phyloP scores from a whole-genome alignment of 2,113 vertebrate genomes.

The Malaclemys terrapin region DNA sequence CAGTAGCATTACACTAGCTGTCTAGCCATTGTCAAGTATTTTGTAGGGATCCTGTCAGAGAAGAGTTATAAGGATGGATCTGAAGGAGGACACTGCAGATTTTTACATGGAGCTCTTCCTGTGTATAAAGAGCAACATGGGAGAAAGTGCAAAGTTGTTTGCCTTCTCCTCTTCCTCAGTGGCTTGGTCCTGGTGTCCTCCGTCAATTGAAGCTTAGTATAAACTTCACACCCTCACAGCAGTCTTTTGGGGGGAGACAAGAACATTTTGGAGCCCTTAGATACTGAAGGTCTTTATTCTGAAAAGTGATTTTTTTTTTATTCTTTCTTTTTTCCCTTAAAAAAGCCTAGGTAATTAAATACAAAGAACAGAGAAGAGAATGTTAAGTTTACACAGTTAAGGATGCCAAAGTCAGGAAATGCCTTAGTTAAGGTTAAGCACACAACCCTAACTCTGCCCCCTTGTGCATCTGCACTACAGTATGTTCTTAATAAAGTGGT shows the following conservation, averaged over 20 bases:
- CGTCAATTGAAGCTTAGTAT: not conserved
- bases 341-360: not conserved
- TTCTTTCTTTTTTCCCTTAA: not conserved
- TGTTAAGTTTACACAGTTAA: not conserved
- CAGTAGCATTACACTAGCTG: accelerated
- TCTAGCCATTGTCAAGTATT: not conserved
- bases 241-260: not conserved
- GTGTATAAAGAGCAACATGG: not conserved
- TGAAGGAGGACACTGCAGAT: not conserved
- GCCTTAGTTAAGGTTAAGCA: accelerated
- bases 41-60: not conserved
- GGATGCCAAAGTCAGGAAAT: not conserved
- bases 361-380: not conserved
- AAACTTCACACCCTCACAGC: not conserved
- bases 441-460: not conserved
- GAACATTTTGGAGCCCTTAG: not conserved
- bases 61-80: not conserved
- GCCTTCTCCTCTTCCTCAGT: not conserved
- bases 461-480: not conserved
- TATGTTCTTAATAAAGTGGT: not conserved
- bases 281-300: not conserved
- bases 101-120: not conserved
- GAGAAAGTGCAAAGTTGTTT: not conserved
- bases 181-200: not conserved
- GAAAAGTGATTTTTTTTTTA: not conserved